Evolutionary conservation across 2,888 invertebrate species (phyloP), one percentile per base, ranked within the genome.

Genomic region (Amblyjoppa fuscipennis): DNA sequence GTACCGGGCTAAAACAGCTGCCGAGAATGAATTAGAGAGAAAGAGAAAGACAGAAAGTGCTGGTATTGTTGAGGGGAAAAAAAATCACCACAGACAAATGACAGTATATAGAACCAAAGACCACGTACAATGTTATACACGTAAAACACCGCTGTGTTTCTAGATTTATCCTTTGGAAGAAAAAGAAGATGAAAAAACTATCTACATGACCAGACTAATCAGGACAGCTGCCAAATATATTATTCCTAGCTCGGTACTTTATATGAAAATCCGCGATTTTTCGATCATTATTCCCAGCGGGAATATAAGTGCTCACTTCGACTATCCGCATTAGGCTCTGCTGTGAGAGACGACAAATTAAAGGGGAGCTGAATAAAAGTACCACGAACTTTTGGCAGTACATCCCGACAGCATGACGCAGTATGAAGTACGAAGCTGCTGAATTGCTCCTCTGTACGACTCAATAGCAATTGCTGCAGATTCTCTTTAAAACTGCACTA

Each of bases 1-100:
- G 64, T 59, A 79, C 66, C 61, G 71, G 79, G 71, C 51, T 51
- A 28, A 75, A 56, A 56, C 77, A 41, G 25, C 59, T 41, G 31
- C 74, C 61, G 16, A n/a, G 74, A 56, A 31, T 25, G 28, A 51
- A 28, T 16, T 45, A 16, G 20, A 25, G 13, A 1, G 38, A 16
- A 6, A 25, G 20, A 56, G 34, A 6, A 11, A 56, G n/a, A 25
- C 6, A 49, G 4, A 9, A 59, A 25, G 59, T 6, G 41, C 38
- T 41, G 38, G 4, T 9, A 11, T 41, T 25, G 61, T 3, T 16
- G 28, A 41, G 20, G 53, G 2, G 16, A 59, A 73, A 4, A 61
- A 13, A 61, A 61, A 45, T 49, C 16, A 13, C 11, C 13, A 11
- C 1, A 59, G 59, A 59, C 25, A 28, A 59, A 59, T 28, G 13